Evolutionary conservation across 2,888 invertebrate species (phyloP).

Genomic region (Bedellia somnulentella): DNA sequence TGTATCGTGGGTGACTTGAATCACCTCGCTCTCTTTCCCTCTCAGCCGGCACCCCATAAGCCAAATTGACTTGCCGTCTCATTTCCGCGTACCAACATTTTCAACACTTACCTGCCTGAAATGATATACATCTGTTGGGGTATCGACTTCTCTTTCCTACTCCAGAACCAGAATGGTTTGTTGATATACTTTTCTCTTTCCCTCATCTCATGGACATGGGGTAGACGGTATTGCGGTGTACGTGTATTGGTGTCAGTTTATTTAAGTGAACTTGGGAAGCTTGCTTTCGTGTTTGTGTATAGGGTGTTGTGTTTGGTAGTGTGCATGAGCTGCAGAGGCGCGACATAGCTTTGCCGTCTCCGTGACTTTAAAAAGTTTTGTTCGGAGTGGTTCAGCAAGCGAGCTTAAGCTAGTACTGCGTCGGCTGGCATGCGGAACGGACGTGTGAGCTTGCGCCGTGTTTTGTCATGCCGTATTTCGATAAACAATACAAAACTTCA

Average conservation of each 20-base stretch:
- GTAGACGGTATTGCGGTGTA: conserved; percentile 50
- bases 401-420: conserved; percentile 46
- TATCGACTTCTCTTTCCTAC: conserved; percentile 34
- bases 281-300: conserved; percentile 55
- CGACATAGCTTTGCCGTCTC: conserved; percentile 62
- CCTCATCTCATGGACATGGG: conserved; percentile 50
- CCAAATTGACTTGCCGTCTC: conserved; percentile 48
- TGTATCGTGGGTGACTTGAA: conserved; percentile 59
- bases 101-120: conserved; percentile 60
- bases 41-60: conserved; percentile 48
- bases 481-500: conserved; percentile 40
- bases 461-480: conserved; percentile 44
- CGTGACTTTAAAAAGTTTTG: conserved; percentile 60
- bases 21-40: conserved; percentile 45
- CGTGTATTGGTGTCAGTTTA: conserved; percentile 59
- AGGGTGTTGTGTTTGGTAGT: conserved; percentile 42
- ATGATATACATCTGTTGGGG: conserved; percentile 60
- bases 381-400: conserved; percentile 31
- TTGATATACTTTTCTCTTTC: conserved; percentile 52
- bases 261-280: conserved; percentile 61
- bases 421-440: conserved; percentile 46
- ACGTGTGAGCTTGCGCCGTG: conserved; percentile 26
- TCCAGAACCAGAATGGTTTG: conserved; percentile 33
- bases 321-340: conserved; percentile 58
- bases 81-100: conserved; percentile 51